These are phyloP conservation scores for Heliocidaris tuberculata DNA, from an alignment of 35 echinoderm and acorn worm species.

Conservation along the genomic window DNA sequence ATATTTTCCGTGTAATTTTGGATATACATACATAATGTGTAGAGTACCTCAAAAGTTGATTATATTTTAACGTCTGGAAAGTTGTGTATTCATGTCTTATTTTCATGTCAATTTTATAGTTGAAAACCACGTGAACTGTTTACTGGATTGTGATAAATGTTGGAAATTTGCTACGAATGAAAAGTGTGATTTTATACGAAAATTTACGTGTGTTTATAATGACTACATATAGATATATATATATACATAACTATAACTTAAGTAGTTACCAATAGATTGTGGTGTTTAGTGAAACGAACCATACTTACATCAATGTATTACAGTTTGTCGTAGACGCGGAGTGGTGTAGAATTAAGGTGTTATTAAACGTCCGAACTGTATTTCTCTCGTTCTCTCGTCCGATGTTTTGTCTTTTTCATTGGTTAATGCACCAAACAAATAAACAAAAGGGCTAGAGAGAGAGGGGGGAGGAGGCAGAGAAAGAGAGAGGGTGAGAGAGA, in stretches of 20 bases:
- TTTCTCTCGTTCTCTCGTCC: too few relatives aligned
- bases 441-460: background rate
- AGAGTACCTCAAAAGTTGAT: slow-evolving; percentile 15
- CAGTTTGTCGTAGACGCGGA: slow-evolving; percentile 1
- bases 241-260: background rate
- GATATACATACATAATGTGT: slow-evolving; percentile 17
- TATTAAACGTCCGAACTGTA: slow-evolving; percentile 22
- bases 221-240: slow-evolving; percentile 16
- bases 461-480: background rate
- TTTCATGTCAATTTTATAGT: slow-evolving; percentile 5
- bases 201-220: slow-evolving; percentile 52
- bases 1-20: slow-evolving; percentile 26
- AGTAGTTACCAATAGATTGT: background rate
- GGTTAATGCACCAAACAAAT: background rate
- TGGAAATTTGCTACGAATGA: slow-evolving; percentile 43
- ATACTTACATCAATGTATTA: background rate
- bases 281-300: slow-evolving; percentile 11
- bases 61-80: slow-evolving; percentile 14
- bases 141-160: slow-evolving; percentile 47
- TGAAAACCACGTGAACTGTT: background rate
- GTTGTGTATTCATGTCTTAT: background rate
- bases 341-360: background rate
- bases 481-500: too few relatives aligned
- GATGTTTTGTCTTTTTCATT: too few relatives aligned
- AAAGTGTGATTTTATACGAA: slow-evolving; percentile 54